These are phyloP conservation scores for Macropus fuliginosus DNA, from an alignment of 2,797 vertebrate species.

Conservation along the genomic window DNA sequence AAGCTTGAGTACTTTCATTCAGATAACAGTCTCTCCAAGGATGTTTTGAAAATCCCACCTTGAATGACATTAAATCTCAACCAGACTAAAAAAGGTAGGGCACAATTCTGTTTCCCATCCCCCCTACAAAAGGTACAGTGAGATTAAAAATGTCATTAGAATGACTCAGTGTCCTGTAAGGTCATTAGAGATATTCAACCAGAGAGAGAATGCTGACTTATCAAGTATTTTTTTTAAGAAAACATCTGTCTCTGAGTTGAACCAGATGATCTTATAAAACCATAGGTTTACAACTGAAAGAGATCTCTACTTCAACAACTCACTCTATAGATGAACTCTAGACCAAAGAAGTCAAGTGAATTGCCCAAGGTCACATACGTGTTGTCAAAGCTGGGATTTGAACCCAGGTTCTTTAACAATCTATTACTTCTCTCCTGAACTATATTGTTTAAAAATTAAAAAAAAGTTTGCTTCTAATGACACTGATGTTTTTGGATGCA, in stretches of 20 bases:
- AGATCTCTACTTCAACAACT: background rate
- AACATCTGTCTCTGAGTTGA: background rate
- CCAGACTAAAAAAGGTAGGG: background rate
- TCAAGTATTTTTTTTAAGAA: background rate
- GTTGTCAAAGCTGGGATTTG: background rate
- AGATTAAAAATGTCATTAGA: background rate
- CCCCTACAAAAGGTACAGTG: background rate
- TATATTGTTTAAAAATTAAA: background rate
- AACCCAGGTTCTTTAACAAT: background rate
- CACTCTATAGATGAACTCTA: background rate
- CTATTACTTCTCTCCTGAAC: background rate
- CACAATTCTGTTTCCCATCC: background rate
- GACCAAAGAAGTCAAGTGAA: background rate
- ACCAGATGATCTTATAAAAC: background rate
- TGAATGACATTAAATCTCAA: background rate
- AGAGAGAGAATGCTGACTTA: background rate
- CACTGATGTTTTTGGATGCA: background rate
- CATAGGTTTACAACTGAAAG: background rate
- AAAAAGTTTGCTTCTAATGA: background rate
- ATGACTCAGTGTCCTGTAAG: background rate
- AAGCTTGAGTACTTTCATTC: background rate
- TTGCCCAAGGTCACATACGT: background rate
- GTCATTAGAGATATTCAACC: background rate
- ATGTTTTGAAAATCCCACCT: background rate
- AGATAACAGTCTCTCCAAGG: conserved; percentile 10